Evolutionary conservation across 2,797 vertebrate species (phyloP).

Genomic region (Spinus pinus): DNA sequence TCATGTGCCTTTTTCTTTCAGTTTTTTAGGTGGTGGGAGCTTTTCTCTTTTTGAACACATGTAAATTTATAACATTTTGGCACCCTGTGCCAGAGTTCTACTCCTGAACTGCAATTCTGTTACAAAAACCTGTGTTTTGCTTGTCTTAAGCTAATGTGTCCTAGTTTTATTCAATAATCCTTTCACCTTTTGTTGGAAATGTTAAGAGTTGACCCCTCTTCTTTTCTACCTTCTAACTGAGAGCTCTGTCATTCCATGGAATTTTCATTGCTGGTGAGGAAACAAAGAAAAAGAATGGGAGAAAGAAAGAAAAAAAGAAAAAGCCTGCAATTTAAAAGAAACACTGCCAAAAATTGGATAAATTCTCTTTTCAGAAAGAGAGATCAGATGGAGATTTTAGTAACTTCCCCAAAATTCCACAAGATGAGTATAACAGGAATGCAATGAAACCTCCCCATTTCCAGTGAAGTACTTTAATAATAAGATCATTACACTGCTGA

Average conservation of each 20-base stretch:
- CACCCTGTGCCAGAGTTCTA: not conserved
- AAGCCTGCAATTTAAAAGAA: not conserved
- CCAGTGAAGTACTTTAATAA: not conserved
- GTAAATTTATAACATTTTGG: not conserved
- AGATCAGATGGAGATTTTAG: not conserved
- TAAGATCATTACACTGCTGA: not conserved
- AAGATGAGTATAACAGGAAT: not conserved
- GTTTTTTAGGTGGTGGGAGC: not conserved
- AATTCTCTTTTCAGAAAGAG: not conserved
- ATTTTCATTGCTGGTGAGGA: not conserved
- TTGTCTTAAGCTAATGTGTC: not conserved
- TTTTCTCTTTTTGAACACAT: not conserved
- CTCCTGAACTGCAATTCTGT: not conserved
- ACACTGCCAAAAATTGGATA: not conserved
- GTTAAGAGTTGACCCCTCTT: not conserved
- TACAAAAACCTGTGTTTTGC: not conserved
- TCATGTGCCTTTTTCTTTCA: not conserved
- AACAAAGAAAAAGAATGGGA: not conserved
- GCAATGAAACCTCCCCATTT: not conserved
- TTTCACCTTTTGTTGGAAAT: not conserved
- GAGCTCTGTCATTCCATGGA: not conserved
- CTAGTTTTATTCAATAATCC: not conserved
- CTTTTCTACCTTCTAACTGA: not conserved
- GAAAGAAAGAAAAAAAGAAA: not conserved
- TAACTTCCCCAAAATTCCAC: not conserved